Evolutionary conservation across 2,888 invertebrate species (phyloP).

Genomic region (Pomacea canaliculata): DNA sequence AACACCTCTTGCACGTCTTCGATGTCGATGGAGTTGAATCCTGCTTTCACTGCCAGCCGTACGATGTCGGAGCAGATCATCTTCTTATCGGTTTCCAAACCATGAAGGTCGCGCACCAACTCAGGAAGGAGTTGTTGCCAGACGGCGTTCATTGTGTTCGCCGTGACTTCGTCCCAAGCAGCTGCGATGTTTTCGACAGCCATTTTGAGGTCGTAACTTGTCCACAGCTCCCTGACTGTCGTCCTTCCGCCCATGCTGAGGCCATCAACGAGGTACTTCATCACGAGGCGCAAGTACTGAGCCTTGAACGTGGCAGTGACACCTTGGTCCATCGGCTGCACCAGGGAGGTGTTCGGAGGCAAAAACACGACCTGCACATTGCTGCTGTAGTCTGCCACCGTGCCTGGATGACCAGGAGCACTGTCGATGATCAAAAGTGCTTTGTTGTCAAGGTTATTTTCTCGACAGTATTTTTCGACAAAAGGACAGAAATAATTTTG

Average conservation of each 20-base stretch:
- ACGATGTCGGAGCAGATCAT: background rate
- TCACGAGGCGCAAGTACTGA: background rate
- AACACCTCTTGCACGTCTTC: background rate
- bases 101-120: background rate
- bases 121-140: slow-evolving; percentile 23
- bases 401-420: slow-evolving; percentile 20
- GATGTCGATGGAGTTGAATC: background rate
- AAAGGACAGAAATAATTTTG: slow-evolving; percentile 12
- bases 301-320: slow-evolving; percentile 23
- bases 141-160: background rate
- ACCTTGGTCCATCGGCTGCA: slow-evolving; percentile 28
- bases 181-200: slow-evolving; percentile 14
- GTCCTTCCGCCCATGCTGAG: background rate
- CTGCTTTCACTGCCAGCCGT: background rate
- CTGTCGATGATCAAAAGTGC: slow-evolving; percentile 25
- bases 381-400: slow-evolving; percentile 9
- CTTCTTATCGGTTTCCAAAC: background rate
- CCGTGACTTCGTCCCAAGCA: slow-evolving; percentile 8
- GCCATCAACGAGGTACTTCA: background rate
- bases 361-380: slow-evolving; percentile 24
- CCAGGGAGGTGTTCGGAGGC: slow-evolving; percentile 12
- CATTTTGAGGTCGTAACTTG: slow-evolving; percentile 2
- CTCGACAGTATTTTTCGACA: slow-evolving; percentile 15
- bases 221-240: slow-evolving; percentile 1
- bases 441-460: slow-evolving; percentile 17